Base-by-base conservation (phyloP, 2,888 invertebrate species). In the Lepidocyrtoides sp. region DNA sequence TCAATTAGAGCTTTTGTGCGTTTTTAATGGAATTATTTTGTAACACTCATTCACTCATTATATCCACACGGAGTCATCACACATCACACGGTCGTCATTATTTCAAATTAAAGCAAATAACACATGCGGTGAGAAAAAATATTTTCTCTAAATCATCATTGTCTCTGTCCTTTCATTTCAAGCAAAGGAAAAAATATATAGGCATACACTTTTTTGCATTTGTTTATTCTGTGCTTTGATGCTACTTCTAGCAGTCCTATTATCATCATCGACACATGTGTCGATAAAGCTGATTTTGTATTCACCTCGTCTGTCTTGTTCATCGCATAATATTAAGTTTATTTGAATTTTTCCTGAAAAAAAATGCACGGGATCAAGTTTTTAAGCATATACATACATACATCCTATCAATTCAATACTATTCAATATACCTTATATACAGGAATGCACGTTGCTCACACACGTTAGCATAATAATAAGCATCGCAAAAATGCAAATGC, bases 1-100 rank as follows among this genome's bases (percentile, higher is more conserved):
- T 84, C 83, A 89, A 89, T 89, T 77, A 77, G 44, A 66, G 66
- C 5, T 72, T 66, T 89, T 63, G 82, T 69, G 23, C 26, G 14
- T 60, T 89, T 63, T 84, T 89, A 89, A 89, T 89, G 89, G 89
- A 89, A 89, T 83, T 63, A 75, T 89, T 77, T 84, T 89, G 89
- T 89, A 75, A 66, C 51, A 75, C 36, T 29, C 23, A 20, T 82
- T 63, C 75, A 44, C 75, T 75, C 54, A 77, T 77, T 77, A 77
- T 77, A 77, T 77, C 54, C 77, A 54, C 77, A 77, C 77, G 77
- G 54, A 77, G 77, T 77, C 51, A 77, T 77, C 77, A 51, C 14
- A 48, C 77, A 77, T 23, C 23, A 77, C 26, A 77, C 51, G 48
- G 51, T 51, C 77, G 8, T 77, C 81, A 81, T 81, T 81, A 60